Evolutionary conservation across 2,888 invertebrate genomes (phyloP), one percentile per base, ranked within the genome.

Genomic region (Macropis europaea): DNA sequence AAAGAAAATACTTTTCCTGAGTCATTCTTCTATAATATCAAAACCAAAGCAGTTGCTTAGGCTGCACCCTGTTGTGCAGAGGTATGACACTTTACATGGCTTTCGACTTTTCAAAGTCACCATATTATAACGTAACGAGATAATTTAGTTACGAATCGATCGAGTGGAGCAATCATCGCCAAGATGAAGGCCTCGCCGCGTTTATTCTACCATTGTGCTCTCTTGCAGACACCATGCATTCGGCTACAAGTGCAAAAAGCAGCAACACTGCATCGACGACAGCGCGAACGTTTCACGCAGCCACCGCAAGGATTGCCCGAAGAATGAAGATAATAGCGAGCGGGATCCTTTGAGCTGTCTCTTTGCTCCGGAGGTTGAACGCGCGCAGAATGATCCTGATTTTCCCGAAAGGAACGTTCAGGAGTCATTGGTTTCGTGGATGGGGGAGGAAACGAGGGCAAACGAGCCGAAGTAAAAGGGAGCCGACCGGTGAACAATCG

Each of bases 401-500:
- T 69, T 73, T 71, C 30, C 30, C 53, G 50, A 69, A 67, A 70
- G 63, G 22, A 32, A 17, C 11, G 28, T 43, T 42, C 63, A 34
- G 52, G 48, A 63, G 57, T 78, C 47, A 50, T 43, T 30, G 69
- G 36, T 47, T 26, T 6, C 2, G 62, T 42, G 15, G 50, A 26
- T 30, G 19, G 40, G 45, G 50, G 54, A 28, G 50, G 53, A 73
- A 81, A 73, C 60, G 69, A 63, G 64, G 48, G 76, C 76, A 54
- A 67, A 61, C 69, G 64, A 61, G 38, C 28, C 24, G 57, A 5
- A 28, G 13, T 36, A 62, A 76, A 75, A 70, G 53, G 69, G 32
- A 54, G 72, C 79, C 76, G 83, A 74, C 82, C 22, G 24, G 26
- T 63, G 70, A 71, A 81, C 81, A 81, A 80, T 83, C 57, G 73